Percentiles rank a stretch among this genome's conserved stretches.
phyloP scores from a whole-genome alignment of 2,797 vertebrate species.

The Galaxias olidus region DNA sequence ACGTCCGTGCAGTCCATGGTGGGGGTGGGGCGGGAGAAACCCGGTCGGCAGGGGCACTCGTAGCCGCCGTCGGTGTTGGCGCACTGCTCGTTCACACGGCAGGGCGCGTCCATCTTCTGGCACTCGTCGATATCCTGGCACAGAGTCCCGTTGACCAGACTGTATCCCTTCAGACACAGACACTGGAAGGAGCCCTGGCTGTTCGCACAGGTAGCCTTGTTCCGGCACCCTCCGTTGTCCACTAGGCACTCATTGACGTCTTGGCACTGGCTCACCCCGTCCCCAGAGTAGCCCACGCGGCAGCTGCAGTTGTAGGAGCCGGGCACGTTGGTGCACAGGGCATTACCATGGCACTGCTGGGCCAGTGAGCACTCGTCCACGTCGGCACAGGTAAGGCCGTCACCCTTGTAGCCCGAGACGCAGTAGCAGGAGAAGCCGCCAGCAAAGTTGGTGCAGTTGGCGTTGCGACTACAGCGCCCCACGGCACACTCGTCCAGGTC shows the following conservation, averaged over 20 bases:
- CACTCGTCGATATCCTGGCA: slow-evolving; percentile 83
- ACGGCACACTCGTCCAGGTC: slow-evolving; percentile 76
- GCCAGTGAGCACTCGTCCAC: slow-evolving; percentile 72
- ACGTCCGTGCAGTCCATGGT: slow-evolving; percentile 70
- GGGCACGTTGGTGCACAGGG: slow-evolving; percentile 72
- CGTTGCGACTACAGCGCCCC: slow-evolving; percentile 65
- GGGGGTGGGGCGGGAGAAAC: slow-evolving; percentile 66
- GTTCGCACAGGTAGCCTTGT: slow-evolving; percentile 75
- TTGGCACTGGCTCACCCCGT: slow-evolving; percentile 68
- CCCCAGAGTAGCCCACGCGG: slow-evolving; percentile 71
- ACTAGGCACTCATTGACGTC: slow-evolving; percentile 80
- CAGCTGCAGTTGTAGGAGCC: slow-evolving; percentile 80
- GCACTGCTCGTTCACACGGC: slow-evolving; percentile 73
- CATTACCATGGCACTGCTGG: slow-evolving; percentile 69
- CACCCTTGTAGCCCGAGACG: slow-evolving; percentile 68
- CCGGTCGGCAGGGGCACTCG: slow-evolving; percentile 70
- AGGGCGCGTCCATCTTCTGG: slow-evolving; percentile 46
- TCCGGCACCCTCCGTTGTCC: slow-evolving; percentile 77
- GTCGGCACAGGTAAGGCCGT: slow-evolving; percentile 75
- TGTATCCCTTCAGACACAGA: slow-evolving; percentile 68
- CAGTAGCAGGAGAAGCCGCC: slow-evolving; percentile 78
- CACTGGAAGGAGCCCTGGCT: slow-evolving; percentile 77
- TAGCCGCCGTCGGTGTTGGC: slow-evolving; percentile 75
- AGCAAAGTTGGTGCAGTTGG: slow-evolving; percentile 71
- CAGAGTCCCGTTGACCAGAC: slow-evolving; percentile 69